Percentiles rank a stretch among this genome's conserved stretches.
Conservation (phyloP, 1,140 invertebrate genomes). For the Piezodorus guildinii region DNA sequence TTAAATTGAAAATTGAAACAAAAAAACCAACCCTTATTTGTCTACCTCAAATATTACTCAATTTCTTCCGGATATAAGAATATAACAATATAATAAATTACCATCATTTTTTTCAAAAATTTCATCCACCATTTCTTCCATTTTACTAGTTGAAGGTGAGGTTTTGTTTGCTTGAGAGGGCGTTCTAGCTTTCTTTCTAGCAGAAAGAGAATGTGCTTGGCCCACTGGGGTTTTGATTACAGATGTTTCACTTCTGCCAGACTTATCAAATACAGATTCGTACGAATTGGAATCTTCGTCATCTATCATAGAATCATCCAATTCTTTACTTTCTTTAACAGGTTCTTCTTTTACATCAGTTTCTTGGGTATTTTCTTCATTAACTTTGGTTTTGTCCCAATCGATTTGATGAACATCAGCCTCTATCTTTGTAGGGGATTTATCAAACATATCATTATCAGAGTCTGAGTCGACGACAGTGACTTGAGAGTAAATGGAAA, state of each 20-base stretch:
- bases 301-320: neutral
- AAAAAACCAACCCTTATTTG: too few species aligned
- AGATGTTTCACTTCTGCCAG: neutral
- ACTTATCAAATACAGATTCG: neutral
- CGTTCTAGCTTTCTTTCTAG: neutral
- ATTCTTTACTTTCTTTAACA: neutral
- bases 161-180: neutral
- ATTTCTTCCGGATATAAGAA: too few species aligned
- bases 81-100: neutral
- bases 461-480: slow-evolving; percentile 1
- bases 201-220: neutral
- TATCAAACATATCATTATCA: slow-evolving; percentile 17
- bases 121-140: slow-evolving; percentile 14
- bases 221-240: neutral
- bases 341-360: neutral
- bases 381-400: slow-evolving; percentile 7
- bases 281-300: neutral
- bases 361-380: slow-evolving; percentile 11
- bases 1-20: too few species aligned
- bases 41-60: too few species aligned
- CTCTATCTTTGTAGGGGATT: neutral
- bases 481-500: slow-evolving; percentile 9
- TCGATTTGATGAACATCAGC: neutral
- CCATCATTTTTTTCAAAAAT: slow-evolving; percentile 15
- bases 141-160: neutral